Evolutionary conservation across 2,888 invertebrate species (phyloP), one percentile per base, ranked within the genome.

Genomic region (Zygothrica quintamaculata): DNA sequence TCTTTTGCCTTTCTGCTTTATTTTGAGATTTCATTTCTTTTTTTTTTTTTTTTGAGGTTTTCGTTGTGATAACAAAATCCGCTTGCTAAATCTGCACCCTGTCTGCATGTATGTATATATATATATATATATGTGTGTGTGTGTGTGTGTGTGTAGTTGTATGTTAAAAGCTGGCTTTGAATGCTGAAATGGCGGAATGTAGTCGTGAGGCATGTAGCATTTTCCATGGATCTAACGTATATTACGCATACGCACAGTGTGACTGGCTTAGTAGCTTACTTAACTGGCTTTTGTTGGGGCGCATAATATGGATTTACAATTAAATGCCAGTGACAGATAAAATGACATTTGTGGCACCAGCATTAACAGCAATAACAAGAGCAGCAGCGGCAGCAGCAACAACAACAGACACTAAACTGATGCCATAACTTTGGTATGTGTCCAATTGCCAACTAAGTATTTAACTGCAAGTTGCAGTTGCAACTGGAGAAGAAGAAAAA

Each of bases 181-280:
- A 22, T 22, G 18, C 18, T 22, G 18, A 22, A 22, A 22, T 22
- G 9, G 29, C 29, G 29, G n/a, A 29, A 9, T 29, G n/a, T 29
- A 29, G 7, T 29, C n/a, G 29, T 29, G n/a, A n/a, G n/a, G n/a
- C 29, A 5, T 22, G 18, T 29, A 29, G 29, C n/a, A 9, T 29
- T 29, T 9, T 29, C 9, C 29, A 29, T 29, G 29, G 42, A 50
- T 67, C 51, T 67, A 51, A 33, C 52, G 22, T 40, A 61, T 67
- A 77, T 81, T 71, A 64, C 67, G 71, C 40, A 84, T 77, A 77
- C 84, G 75, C 56, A 53, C 37, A 16, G 71, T 75, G 51, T 26
- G 52, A 31, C 40, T 9, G 33, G 36, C 47, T 47, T 42, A 29
- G n/a, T 22, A 22, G 18, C 15, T n/a, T 18, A 18, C 33, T 36